These are phyloP conservation scores for Zaprionus tsacasi DNA, from an alignment of 1,140 invertebrate species.

Conservation along the genomic window DNA sequence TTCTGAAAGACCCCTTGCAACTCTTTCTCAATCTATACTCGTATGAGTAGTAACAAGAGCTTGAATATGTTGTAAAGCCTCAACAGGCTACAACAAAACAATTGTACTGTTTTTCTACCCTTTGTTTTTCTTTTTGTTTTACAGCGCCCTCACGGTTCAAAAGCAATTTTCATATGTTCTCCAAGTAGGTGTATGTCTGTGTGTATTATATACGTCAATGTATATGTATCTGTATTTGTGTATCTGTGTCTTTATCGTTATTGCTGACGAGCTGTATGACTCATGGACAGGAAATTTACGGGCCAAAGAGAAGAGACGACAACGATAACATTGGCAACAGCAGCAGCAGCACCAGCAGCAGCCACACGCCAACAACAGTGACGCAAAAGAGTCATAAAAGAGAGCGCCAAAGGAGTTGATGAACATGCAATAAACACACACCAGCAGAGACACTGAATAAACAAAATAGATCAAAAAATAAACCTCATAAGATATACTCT, in stretches of 20 bases:
- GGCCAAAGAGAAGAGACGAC: constrained; percentile 47
- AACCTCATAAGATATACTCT: not conserved
- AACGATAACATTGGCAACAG: constrained; percentile 23
- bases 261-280: constrained; percentile 50
- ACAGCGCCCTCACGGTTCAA: constrained; percentile 27
- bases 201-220: not conserved
- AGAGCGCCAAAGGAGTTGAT: constrained; percentile 19
- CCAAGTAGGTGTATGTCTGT: constrained; percentile 43
- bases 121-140: constrained; percentile 24
- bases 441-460: not conserved
- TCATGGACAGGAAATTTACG: constrained; percentile 71
- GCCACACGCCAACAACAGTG: constrained; percentile 38
- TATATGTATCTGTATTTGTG: constrained; percentile 33
- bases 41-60: constrained; percentile 30
- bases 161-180: constrained; percentile 70
- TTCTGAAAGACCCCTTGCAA: not conserved
- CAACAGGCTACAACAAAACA: constrained; percentile 40
- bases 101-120: constrained; percentile 46
- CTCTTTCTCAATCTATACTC: not conserved
- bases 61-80: constrained; percentile 28
- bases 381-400: constrained; percentile 38
- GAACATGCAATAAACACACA: constrained; percentile 15
- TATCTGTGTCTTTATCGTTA: constrained; percentile 67
- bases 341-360: constrained; percentile 23
- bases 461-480: not conserved